Base-by-base conservation (phyloP, 1,140 invertebrate genomes). In the Ceratoteleas bidentatus region DNA sequence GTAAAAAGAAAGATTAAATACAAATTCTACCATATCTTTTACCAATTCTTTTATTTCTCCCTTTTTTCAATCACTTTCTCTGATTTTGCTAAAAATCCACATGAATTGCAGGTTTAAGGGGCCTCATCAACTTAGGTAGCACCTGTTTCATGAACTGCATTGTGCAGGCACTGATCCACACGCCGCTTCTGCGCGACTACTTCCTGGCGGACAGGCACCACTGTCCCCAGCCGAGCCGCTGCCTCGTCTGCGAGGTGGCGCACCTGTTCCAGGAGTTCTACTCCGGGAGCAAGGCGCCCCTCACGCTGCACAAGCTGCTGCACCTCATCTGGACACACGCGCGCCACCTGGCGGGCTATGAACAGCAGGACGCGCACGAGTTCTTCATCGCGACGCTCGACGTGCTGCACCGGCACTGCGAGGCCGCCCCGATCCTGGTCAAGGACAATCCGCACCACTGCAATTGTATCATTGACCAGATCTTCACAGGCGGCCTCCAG, bases 281-380 rank as follows among this genome's bases (percentile, higher is more conserved):
- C 91, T 98, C 96, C 4, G 98, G 97, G 10, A 95, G 95, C 62
- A 95, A 95, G 85, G 95, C 95, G 4, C 97, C 98, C 0, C 91
- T 99, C 86, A 97, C 97, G 11, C 93, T 99, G 43, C 96, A 97
- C 88, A 95, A 96, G 43, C 92, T 99, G 47, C 93, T 99, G 56
- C 96, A 98, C 92, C 93, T 99, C 84, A 98, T 99, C 81, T 99
- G 98, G 98, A 98, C 96, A 3, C 97, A 99, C 90, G 98, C 97
- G 33, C 94, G 95, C 68, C 97, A 99, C 90, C 93, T 99, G 78
- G 97, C 98, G 34, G 97, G 98, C 40, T 98, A 99, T 90, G 97
- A 99, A 88, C 98, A 99, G 88, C 98, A 99, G 90, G 99, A 99
- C 91, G 98, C 98, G 62, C 99, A 99, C 88, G 98, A 99, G 92